Evolutionary conservation across 2,888 invertebrate species (phyloP), one percentile per base, ranked within the genome.

Genomic region (Athrips mouffetella): DNA sequence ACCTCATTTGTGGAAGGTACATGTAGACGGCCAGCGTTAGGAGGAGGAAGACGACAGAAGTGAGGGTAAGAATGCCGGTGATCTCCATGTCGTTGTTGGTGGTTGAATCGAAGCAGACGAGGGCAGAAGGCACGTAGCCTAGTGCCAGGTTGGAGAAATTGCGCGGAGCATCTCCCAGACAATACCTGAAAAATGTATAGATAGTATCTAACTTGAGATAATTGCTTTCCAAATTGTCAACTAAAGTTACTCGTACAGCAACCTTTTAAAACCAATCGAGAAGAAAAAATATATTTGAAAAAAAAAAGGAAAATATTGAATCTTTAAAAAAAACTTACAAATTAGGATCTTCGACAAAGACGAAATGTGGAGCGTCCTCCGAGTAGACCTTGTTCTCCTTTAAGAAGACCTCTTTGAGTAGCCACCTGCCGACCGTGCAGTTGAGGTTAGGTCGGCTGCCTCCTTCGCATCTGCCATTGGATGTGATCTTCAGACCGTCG

Each of bases 51-150:
- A 89, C 60, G 0, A 91, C 89, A 0, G 92, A 91, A n/a, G 90
- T 70, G 1, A 90, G 73, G 0, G 85, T 76, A 4, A 90, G 67
- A 6, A 82, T 73, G 1, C 89, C 84, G 42, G 76, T 80, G 29
- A 79, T 84, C 52, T 84, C 80, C 11, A 81, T 71, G 3, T 68
- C 64, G 47, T 60, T 63, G 77, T 89, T 29, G 80, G 94, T 55
- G 80, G 90, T 92, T 81, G 97, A 42, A 75, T 99, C 77, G 93
- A 97, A 88, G 54, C 89, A 87, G 1, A 86, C 78, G 23, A 89
- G 54, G 0, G 89, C 89, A 8, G 80, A 74, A 1, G 72, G 62
- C 0, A 76, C 55, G 13, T 53, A 62, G 49, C 68, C 84, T 56
- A 47, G 58, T 0, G 51, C 54, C 1, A 44, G 57, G 0, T 55